Base-by-base conservation (phyloP, 2,888 invertebrate genomes). In the Cerastis leucographa region DNA sequence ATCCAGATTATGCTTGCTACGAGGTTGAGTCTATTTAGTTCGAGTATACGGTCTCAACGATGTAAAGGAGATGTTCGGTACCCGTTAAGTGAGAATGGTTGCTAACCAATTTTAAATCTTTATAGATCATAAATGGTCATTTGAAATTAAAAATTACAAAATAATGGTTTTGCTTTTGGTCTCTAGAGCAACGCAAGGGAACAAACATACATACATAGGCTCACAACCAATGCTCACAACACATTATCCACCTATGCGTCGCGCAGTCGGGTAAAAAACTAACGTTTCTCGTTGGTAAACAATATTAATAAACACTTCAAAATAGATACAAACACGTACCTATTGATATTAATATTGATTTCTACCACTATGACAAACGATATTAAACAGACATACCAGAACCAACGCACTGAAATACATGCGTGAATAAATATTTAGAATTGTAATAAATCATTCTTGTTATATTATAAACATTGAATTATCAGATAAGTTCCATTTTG, bases 361-460 rank as follows among this genome's bases (percentile, higher is more conserved):
- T 35, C 54, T 62, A 56, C 25, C 72, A 69, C 56, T 56, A 40
- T 62, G 22, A 51, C 71, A 71, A 25, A 71, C 40, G 74, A 81
- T 78, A 81, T 65, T 78, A 74, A 64, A 71, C 81, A 78, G 72
- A 70, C 73, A 44, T 14, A 81, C 74, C 71, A 80, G 76, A 80
- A 56, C 51, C 65, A 56, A 76, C 54, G 49, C 40, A 69, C 54
- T 68, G 29, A 56, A 75, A 68, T 68, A 80, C 71, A 42, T 62
- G 40, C 69, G 51, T 65, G 78, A 80, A 78, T 80, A 80, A 78
- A 78, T 74, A 80, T 80, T 77, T 81, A 73, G 56, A 68, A 74
- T 49, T 11, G 64, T 74, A 71, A 78, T 82, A 67, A 81, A 82
- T 82, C 81, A 71, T 67, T 78, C 78, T 56, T n/a, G 74, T 74